These are phyloP conservation scores for Aricia artaxerxes DNA, from an alignment of 2,888 invertebrate species.

Conservation along the genomic window DNA sequence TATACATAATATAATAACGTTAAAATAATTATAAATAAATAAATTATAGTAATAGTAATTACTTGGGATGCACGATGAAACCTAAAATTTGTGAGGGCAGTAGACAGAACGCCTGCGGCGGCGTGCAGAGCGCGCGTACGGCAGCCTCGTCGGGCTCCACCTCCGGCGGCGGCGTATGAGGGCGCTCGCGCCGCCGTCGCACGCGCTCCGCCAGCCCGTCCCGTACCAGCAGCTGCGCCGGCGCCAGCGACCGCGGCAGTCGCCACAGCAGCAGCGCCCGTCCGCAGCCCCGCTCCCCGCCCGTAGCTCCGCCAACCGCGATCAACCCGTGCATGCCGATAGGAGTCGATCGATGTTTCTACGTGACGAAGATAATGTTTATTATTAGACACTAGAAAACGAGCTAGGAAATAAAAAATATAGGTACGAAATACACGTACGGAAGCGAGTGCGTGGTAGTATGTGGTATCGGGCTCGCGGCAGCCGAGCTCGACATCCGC, in stretches of 20 bases:
- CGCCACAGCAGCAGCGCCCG: conserved; percentile 49
- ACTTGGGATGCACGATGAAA: conserved; percentile 50
- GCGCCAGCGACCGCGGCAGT: conserved; percentile 41
- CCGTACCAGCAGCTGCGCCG: conserved; percentile 42
- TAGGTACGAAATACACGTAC: not conserved
- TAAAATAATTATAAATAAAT: no score
- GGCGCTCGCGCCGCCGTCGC: conserved; percentile 41
- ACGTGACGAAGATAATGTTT: not conserved
- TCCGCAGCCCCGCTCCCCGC: conserved; percentile 44
- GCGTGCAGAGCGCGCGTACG: conserved; percentile 55
- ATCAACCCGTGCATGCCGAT: conserved; percentile 43
- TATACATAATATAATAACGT: no score
- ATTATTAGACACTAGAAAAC: no score
- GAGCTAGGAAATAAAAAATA: not conserved
- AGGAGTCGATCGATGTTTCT: not conserved
- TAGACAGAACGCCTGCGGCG: conserved; percentile 43
- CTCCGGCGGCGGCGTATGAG: conserved; percentile 33
- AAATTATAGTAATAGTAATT: not conserved
- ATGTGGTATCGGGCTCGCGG: conserved; percentile 34
- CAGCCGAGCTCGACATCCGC: not conserved
- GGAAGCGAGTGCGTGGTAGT: conserved; percentile 36
- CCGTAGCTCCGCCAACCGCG: conserved; percentile 41
- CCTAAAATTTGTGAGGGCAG: conserved; percentile 49
- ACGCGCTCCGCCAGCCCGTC: conserved; percentile 43
- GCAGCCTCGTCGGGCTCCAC: conserved; percentile 45